Evolutionary conservation across 1,140 invertebrate genomes (phyloP), one percentile per base, ranked within the genome.

Genomic region (Anoplolepis gracilipes): DNA sequence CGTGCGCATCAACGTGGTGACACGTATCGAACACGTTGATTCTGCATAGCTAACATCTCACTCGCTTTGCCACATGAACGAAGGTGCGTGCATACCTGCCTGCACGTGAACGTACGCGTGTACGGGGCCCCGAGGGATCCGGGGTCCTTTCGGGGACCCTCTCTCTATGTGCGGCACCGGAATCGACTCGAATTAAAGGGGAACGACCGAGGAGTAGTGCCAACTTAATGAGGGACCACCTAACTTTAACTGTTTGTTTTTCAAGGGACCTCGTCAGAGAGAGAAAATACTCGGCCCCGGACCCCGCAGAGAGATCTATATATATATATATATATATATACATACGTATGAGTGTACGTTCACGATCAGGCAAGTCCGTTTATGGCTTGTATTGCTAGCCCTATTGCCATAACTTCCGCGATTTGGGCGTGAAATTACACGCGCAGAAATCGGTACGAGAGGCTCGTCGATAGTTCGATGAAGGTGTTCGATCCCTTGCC

Each of bases 181-280:
- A 79, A 88, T 88, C 85, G 49, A 82, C 82, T 86, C 72, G 81
- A 85, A 84, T 86, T 84, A 88, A 91, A 88, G 86, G 87, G 86
- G 86, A 90, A 91, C 84, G 85, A 85, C 77, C 73, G 55, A 46
- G 55, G 82, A 87, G 86, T 91, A 87, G 91, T 92, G 90, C 90
- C 89, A 92, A 92, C 89, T 91, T 92, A 92, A 92, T 91, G 92
- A 92, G 90, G 89, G 91, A 89, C 89, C 90, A 92, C 85, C 87
- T 90, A 91, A 85, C 86, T 92, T 87, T 70, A 87, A 89, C 88
- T 88, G 91, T 92, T 92, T 91, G 87, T 91, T 92, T 92, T 91
- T 91, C 79, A 49, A 76, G 55, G 49, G 87, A 84, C 55, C 70
- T 19, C 53, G 46, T 16, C 46, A 72, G 7, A 88, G 77, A 82